Base-by-base conservation (phyloP, 2,113 vertebrate species). In the Xiphophorus hellerii region DNA sequence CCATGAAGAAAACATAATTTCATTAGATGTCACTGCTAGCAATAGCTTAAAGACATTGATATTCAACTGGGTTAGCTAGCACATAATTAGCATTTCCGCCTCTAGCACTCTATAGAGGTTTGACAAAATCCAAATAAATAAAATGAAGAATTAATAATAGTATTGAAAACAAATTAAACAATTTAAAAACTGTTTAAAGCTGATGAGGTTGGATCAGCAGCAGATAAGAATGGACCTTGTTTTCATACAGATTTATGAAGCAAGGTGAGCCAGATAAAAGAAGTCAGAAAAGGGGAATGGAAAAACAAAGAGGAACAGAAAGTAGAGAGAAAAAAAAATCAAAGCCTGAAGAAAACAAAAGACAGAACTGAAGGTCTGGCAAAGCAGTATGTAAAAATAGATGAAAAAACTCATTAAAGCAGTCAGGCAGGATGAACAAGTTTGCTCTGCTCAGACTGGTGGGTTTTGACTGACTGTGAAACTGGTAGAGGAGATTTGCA, bases 341-440 rank as follows among this genome's bases (percentile, higher is more conserved):
- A 9, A 71, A 76, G 62, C 3, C 2, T 62, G n/a, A 33, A 48
- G 30, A n/a, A 17, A 29, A 12, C 15, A 37, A 1, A 28, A 65
- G 25, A 28, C n/a, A 62, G 0, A 30, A 37, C 31, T 17, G 12
- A 33, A 51, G 39, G 74, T 54, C 62, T 62, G 31, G 65, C n/a
- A 48, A n/a, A 14, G 35, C 14, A 35, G 10, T 1, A 14, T 65
- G 73, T 71, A 75, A 62, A 85, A 74, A 65, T 3, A 60, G 54
- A 71, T 8, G 5, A 58, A 58, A 6, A n/a, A 58, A 58, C 22
- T 58, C 51, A 9, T 58, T n/a, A n/a, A 30, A 33, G 5, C 33
- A 71, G 30, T 78, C 58, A 63, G 30, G 69, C 42, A 71, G 66
- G 51, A 48, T 65, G 0, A 71, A 62, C 33, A 62, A 14, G 31